Conservation (phyloP, 2,888 invertebrate genomes). For the Cactoblastis cactorum region DNA sequence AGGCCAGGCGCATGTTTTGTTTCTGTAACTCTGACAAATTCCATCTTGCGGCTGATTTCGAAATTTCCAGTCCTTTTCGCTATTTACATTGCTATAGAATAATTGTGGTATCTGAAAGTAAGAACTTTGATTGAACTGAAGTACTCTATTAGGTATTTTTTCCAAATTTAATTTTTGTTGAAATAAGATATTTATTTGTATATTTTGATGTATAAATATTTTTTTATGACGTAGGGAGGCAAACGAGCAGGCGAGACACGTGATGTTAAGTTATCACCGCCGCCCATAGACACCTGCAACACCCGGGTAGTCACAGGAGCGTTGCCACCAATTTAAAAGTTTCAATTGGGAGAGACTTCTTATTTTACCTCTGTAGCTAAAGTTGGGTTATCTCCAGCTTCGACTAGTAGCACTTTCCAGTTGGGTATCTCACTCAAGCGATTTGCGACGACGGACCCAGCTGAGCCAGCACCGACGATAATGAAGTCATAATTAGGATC, state of each 20-base stretch:
- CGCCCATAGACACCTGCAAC: too few relatives aligned
- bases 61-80: slow-evolving; percentile 76
- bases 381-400: slow-evolving; percentile 82
- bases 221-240: too few relatives aligned
- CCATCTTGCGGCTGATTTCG: slow-evolving; percentile 65
- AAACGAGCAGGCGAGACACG: too few relatives aligned
- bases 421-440: slow-evolving; percentile 77
- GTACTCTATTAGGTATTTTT: too few relatives aligned
- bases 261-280: too few relatives aligned
- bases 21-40: slow-evolving; percentile 57
- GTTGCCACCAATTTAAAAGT: too few relatives aligned
- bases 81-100: slow-evolving; percentile 43
- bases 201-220: too few relatives aligned
- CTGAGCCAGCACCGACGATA: slow-evolving; percentile 82
- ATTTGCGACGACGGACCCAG: slow-evolving; percentile 81
- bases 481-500: slow-evolving; percentile 80
- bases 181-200: too few relatives aligned
- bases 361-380: slow-evolving; percentile 74
- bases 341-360: too few relatives aligned
- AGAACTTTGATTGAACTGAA: too few relatives aligned
- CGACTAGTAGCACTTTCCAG: slow-evolving; percentile 80
- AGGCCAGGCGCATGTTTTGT: slow-evolving; percentile 71
- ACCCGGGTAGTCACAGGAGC: too few relatives aligned
- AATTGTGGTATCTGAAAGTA: slow-evolving; percentile 35
- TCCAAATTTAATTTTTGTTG: too few relatives aligned